phyloP scores from a whole-genome alignment of 2,113 vertebrate species.

The Baryphthengus martii region DNA sequence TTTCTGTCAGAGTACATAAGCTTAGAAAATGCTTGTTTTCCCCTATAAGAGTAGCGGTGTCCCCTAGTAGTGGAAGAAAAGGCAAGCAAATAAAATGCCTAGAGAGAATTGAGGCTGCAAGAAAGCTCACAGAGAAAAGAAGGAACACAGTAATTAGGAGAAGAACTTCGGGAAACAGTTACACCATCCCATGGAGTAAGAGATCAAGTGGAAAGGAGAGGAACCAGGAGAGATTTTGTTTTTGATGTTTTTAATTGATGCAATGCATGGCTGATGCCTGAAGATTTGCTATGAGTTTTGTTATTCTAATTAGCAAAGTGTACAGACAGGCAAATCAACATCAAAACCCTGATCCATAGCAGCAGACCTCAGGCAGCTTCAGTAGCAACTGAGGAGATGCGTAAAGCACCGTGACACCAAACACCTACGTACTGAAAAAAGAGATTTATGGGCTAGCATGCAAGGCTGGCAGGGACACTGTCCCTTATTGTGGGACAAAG shows the following conservation, averaged over 20 bases:
- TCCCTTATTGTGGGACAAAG: background rate
- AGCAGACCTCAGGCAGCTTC: conserved; percentile 26
- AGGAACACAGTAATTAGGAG: conserved; percentile 20
- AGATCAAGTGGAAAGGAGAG: conserved; percentile 55
- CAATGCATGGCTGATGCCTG: conserved; percentile 54
- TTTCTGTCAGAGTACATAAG: background rate
- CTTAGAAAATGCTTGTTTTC: conserved; percentile 21
- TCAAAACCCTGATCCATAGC: conserved; percentile 38
- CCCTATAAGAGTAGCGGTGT: background rate
- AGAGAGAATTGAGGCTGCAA: background rate
- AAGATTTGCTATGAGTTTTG: conserved; percentile 68
- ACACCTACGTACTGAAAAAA: background rate
- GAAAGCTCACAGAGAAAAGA: background rate
- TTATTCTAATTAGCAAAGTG: conserved; percentile 60
- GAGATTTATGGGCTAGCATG: background rate
- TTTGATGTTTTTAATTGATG: conserved; percentile 71
- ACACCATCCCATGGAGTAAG: conserved; percentile 37
- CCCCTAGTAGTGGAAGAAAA: conserved; percentile 18
- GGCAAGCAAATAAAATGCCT: conserved; percentile 20
- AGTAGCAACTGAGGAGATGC: background rate
- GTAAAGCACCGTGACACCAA: conserved; percentile 30
- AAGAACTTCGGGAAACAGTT: background rate
- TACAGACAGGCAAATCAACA: conserved; percentile 50
- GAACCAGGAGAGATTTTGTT: conserved; percentile 32
- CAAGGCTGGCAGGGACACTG: background rate